Evolutionary conservation across 2,888 invertebrate species (phyloP), one percentile per base, ranked within the genome.

Genomic region (Melieria crassipennis): DNA sequence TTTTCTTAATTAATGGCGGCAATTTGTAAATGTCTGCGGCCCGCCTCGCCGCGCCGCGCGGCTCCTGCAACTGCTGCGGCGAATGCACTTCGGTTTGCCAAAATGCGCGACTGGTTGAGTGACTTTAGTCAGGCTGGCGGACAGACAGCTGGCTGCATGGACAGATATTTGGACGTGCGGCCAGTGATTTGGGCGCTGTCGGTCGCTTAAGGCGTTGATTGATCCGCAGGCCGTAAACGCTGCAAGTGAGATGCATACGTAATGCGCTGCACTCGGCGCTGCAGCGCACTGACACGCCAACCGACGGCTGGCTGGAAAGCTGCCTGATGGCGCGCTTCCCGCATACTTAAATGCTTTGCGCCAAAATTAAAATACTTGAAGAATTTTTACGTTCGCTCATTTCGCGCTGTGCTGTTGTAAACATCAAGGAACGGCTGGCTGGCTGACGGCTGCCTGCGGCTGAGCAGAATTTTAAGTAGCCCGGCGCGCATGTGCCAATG

Each of bases 11-110:
- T 84, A 84, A 84, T 84, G 80, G 79, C 79, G 76, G 82, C 78
- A 80, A 84, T 84, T 84, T 84, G 81, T 84, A 82, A 81, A 83
- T 81, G 83, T 84, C 84, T 73, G 55, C 73, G 75, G 73, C 74
- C 75, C 67, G 13, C 43, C 48, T 42, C 7, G 30, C 60, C 75
- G 76, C 13, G 77, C 76, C 75, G 77, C 76, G 78, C 76, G 76
- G 47, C 13, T 55, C n/a, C 10, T 43, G 11, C 42, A 48, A n/a
- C 13, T 16, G 47, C 45, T 46, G 7, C 5, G 9, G 46, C 46
- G 61, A 61, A 61, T 10, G 57, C 30, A 48, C 30, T 50, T n/a
- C 10, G 42, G 47, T 56, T 57, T 43, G 30, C 30, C 30, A 30
- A 52, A 30, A 46, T 5, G 6, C 10, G 48, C 11, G 42, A 56